These are phyloP conservation scores for Drosophila paracracens DNA, from an alignment of 2,888 invertebrate genomes.

Conservation along the genomic window DNA sequence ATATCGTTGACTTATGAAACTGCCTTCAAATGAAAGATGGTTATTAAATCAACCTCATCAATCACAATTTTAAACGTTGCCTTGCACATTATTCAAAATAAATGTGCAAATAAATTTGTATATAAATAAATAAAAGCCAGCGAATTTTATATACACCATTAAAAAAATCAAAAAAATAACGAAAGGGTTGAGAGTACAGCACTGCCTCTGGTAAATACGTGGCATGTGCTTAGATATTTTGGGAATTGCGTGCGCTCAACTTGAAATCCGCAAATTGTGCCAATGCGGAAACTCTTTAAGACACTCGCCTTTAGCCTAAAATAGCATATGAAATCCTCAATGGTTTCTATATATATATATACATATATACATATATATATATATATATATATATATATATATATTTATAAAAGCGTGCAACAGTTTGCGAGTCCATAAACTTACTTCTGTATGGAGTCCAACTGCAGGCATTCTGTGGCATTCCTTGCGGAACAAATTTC, in stretches of 20 bases:
- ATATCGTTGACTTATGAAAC: background rate
- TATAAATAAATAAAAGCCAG: background rate
- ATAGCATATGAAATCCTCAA: constrained; percentile 1
- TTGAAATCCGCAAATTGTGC: constrained; percentile 28
- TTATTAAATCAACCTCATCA: background rate
- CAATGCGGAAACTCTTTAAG: constrained; percentile 10
- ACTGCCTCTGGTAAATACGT: background rate
- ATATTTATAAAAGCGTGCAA: constrained; percentile 1
- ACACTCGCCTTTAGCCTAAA: background rate
- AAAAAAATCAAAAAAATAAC: background rate
- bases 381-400: no score
- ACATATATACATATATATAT: background rate
- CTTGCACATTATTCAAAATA: background rate
- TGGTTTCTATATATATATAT: background rate
- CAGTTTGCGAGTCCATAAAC: constrained; percentile 12
- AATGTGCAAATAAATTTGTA: background rate
- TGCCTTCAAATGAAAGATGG: background rate
- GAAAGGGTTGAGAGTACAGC: constrained; percentile 13
- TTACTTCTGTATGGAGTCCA: background rate
- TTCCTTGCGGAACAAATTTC: constrained; percentile 3
- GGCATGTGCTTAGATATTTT: constrained; percentile 4
- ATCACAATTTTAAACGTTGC: background rate
- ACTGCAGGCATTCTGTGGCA: background rate
- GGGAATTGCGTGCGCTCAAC: constrained; percentile 23
- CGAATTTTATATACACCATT: background rate